Evolutionary conservation across 2,888 invertebrate species (phyloP), one percentile per base, ranked within the genome.

Genomic region (Pterostichus madidus): DNA sequence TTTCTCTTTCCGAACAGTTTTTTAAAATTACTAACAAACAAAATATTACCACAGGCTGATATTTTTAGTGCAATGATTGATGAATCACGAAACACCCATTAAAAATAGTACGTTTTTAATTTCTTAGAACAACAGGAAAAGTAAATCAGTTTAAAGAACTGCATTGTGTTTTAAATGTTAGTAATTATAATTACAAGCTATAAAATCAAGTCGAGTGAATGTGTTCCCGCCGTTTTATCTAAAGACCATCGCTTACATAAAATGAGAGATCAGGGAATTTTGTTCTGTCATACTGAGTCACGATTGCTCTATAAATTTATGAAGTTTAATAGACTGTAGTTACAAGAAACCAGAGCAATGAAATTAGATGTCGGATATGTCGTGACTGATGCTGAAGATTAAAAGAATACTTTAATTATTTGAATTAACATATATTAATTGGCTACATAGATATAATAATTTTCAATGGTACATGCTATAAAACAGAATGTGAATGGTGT

Each of bases 141-240:
- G 46, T 46, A 46, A 46, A 46, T 8, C 46, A 46, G 46, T 46
- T 46, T n/a, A 46, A 4, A 46, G 8, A 46, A 46, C 46, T n/a
- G n/a, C n/a, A n/a, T n/a, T n/a, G n/a, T 46, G 8, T 2, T 46
- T 46, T 46, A 46, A 4, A 46, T 46, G n/a, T n/a, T n/a, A n/a
- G 4, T 46, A 46, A 35, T 35, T 35, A 35, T 6, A 6, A 46
- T 46, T 46, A 46, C 46, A 46, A 46, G 8, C 8, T 11, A 46
- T 46, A 46, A 46, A 46, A 46, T 46, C 35, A 35, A 35, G n/a
- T 46, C n/a, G 53, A 53, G 53, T 53, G 53, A 53, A 53, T 53
- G 53, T 53, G 13, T 7, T 53, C n/a, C 15, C 53, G 7, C 13
- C 17, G 7, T 10, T 15, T 53, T 53, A 53, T 53, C 17, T 53